Conservation (phyloP, 1,140 invertebrate genomes). For the Ceratina calcarata region DNA sequence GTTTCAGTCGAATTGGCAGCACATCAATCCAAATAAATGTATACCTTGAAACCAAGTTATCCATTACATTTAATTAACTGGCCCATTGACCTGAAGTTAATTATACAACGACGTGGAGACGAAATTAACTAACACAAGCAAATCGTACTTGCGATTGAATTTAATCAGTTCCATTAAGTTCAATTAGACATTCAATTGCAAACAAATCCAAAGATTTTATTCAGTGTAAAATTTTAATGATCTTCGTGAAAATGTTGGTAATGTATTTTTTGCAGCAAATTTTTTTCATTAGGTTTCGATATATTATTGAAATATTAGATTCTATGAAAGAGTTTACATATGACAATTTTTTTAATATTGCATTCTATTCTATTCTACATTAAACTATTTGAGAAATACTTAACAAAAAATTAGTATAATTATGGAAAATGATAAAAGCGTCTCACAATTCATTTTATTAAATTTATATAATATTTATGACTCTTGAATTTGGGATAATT, state of each 20-base stretch:
- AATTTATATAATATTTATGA: too few relatives aligned
- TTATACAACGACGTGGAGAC: neutral
- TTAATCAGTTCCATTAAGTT: neutral
- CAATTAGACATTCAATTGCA: neutral
- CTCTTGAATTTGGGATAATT: too few relatives aligned
- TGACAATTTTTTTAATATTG: too few relatives aligned
- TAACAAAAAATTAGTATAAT: neutral
- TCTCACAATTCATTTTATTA: too few relatives aligned
- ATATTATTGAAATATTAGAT: too few relatives aligned
- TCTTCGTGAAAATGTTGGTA: constrained; percentile 14
- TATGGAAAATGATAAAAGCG: neutral
- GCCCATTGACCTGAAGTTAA: neutral
- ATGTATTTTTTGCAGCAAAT: neutral
- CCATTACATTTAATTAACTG: constrained; percentile 10
- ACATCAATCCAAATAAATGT: neutral
- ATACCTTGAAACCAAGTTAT: neutral
- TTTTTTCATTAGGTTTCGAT: neutral
- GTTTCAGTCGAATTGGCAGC: neutral
- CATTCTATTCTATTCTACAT: too few relatives aligned
- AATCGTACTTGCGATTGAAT: neutral
- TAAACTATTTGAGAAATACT: too few relatives aligned
- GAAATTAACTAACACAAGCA: constrained; percentile 19
- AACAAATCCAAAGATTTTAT: too few relatives aligned
- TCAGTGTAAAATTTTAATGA: neutral
- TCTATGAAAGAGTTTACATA: too few relatives aligned